Percentiles rank a stretch among this genome's conserved stretches.
Conservation (phyloP, 2,113 vertebrate genomes). For the Hemicordylus capensis region DNA sequence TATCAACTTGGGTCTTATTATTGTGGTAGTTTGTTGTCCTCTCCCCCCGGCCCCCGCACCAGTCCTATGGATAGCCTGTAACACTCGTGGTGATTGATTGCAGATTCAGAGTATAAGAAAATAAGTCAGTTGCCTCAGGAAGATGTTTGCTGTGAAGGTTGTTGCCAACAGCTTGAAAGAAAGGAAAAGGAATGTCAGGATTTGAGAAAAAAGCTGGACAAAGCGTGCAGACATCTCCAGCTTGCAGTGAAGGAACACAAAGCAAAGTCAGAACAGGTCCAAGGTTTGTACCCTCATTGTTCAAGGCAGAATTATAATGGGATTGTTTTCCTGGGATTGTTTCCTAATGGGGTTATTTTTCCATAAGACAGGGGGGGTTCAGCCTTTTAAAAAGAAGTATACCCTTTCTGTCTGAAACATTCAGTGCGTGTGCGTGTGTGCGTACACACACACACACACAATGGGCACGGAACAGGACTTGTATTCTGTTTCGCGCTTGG, state of each 20-base stretch:
- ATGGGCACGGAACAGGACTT: too few species aligned
- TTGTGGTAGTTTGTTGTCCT: not conserved
- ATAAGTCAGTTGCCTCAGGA: conserved; percentile 47
- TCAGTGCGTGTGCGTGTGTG: too few species aligned
- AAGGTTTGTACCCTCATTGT: conserved; percentile 70
- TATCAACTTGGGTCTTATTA: too few species aligned
- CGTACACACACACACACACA: too few species aligned
- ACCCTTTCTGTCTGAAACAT: too few species aligned
- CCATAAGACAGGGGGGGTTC: too few species aligned
- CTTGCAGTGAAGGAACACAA: conserved; percentile 80
- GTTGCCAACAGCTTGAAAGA: conserved; percentile 73
- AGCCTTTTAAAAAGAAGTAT: too few species aligned
- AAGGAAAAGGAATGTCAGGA: conserved; percentile 83
- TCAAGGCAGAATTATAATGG: not conserved
- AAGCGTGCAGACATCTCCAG: conserved; percentile 83
- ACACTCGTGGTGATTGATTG: conserved; percentile 32
- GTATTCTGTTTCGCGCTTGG: too few species aligned
- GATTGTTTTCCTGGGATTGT: not conserved
- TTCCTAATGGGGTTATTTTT: too few species aligned
- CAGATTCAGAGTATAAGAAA: conserved; percentile 59
- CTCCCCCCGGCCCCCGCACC: not conserved
- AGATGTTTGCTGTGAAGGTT: conserved; percentile 70
- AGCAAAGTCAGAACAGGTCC: conserved; percentile 73
- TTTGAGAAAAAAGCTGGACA: conserved; percentile 84
- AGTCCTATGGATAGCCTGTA: not conserved